Conservation (phyloP, 2,888 invertebrate genomes). For the Stenodera caucasica region DNA sequence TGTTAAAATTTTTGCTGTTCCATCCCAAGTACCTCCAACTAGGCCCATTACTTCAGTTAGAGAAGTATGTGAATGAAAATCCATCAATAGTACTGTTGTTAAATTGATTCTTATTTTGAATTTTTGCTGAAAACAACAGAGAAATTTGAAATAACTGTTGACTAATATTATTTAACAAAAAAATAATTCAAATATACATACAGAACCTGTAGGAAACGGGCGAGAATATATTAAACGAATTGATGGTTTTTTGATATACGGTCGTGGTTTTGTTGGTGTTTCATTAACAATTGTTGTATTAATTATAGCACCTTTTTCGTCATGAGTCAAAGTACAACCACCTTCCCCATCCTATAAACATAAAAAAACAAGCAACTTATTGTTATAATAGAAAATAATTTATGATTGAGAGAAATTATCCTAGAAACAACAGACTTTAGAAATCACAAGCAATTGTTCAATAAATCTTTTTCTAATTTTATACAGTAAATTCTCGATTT, state of each 20-base stretch:
- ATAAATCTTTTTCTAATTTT: too few relatives aligned
- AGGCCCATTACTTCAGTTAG: slow-evolving; percentile 76
- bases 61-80: slow-evolving; percentile 70
- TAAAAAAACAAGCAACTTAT: slow-evolving; percentile 13
- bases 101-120: slow-evolving; percentile 62
- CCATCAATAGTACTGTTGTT: slow-evolving; percentile 66
- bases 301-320: slow-evolving; percentile 62
- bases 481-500: too few relatives aligned
- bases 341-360: slow-evolving; percentile 61
- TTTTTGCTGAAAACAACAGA: slow-evolving; percentile 61
- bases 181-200: slow-evolving; percentile 48
- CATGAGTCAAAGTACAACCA: slow-evolving; percentile 67
- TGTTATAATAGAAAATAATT: background rate
- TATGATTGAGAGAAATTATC: too few relatives aligned
- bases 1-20: slow-evolving; percentile 49
- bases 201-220: slow-evolving; percentile 62
- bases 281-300: slow-evolving; percentile 54
- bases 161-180: slow-evolving; percentile 12
- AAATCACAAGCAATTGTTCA: too few relatives aligned
- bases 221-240: slow-evolving; percentile 65
- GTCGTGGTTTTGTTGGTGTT: slow-evolving; percentile 52
- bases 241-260: slow-evolving; percentile 53
- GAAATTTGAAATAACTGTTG: slow-evolving; percentile 20
- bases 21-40: slow-evolving; percentile 62
- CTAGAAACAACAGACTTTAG: too few relatives aligned